Percentiles rank a stretch among this genome's conserved stretches.
Conservation (phyloP, 2,113 vertebrate species). For the Caretta caretta region DNA sequence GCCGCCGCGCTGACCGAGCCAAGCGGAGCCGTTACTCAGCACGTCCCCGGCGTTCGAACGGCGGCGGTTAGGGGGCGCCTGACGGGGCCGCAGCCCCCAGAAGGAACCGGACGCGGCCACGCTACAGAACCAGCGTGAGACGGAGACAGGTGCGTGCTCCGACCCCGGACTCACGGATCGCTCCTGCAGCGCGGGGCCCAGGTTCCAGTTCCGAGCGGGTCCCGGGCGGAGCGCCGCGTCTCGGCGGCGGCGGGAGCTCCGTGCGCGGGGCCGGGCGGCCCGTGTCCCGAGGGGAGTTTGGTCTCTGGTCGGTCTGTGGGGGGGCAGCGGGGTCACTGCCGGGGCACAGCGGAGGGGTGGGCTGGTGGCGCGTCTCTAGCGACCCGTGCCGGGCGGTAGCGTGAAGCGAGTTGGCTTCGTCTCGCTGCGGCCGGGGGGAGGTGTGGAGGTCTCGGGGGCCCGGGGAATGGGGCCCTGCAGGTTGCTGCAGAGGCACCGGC, state of each 20-base stretch:
- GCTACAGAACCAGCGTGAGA: neutral
- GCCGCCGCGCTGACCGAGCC: too few relatives aligned
- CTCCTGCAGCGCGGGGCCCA: neutral
- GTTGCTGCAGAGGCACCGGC: too few relatives aligned
- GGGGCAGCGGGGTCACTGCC: neutral
- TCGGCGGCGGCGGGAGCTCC: fast-evolving
- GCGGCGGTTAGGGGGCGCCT: neutral
- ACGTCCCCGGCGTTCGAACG: conserved; percentile 22
- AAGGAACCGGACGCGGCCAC: neutral
- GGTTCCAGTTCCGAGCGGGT: too few relatives aligned
- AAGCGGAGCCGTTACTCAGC: conserved; percentile 70
- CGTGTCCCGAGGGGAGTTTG: too few relatives aligned
- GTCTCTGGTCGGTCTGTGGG: too few relatives aligned
- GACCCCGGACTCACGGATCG: neutral
- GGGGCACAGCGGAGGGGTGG: neutral
- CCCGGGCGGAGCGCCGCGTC: too few relatives aligned
- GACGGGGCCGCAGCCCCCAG: neutral
- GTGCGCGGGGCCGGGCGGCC: neutral
- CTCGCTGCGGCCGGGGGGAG: too few relatives aligned
- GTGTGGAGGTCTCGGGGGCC: too few relatives aligned
- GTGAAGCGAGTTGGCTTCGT: neutral
- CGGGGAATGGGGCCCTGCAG: neutral
- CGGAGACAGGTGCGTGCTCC: conserved; percentile 2
- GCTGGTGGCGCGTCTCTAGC: neutral
- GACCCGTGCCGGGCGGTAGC: too few relatives aligned